Evolutionary conservation across 1,140 invertebrate genomes (phyloP), one percentile per base, ranked within the genome.

Genomic region (Nephila pilipes): DNA sequence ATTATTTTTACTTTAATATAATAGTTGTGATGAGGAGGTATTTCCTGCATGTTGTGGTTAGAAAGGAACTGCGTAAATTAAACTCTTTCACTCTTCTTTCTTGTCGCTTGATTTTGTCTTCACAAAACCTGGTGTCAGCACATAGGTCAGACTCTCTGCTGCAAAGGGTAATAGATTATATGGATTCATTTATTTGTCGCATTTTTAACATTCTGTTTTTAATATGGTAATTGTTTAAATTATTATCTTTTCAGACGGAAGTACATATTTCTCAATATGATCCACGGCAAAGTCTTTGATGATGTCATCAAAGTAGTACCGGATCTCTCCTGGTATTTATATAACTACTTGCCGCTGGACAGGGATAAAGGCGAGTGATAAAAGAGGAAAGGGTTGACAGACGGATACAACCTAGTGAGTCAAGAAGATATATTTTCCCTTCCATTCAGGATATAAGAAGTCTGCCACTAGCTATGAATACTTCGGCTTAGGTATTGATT

Each of bases 221-320:
- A 10, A 46, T 46, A 46, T 10, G 12, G 46, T 46, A 46, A 46
- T 46, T 46, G 12, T 46, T 46, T 46, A 46, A 46, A 46, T 0
- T 46, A 10, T 46, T 46, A 57, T 46, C 6, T 38, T 46, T 46
- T 46, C 12, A 18, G 18, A 75, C 69, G 69, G 69, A 75, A 75
- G 20, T 29, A 16, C 29, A 75, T 25, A 75, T 75, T 75, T 75
- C 69, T 36, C 69, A 36, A 32, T 18, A 4, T 25, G 69, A 75
- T 75, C 69, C 29, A 75, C 32, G 69, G 69, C 18, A 29, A 75
- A 75, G 69, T 75, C 69, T 29, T 75, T 75, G 69, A 75, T 75
- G 69, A 75, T 75, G 69, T 75, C 69, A 75, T 75, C 69, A 75
- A 75, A 75, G 69, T 75, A 29, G 69, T 75, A 75, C 69, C 69